A percentile compares a stretch with the other conserved stretches of the same genome.
Conservation (phyloP, 2,113 vertebrate genomes). For the Archilochus colubris region DNA sequence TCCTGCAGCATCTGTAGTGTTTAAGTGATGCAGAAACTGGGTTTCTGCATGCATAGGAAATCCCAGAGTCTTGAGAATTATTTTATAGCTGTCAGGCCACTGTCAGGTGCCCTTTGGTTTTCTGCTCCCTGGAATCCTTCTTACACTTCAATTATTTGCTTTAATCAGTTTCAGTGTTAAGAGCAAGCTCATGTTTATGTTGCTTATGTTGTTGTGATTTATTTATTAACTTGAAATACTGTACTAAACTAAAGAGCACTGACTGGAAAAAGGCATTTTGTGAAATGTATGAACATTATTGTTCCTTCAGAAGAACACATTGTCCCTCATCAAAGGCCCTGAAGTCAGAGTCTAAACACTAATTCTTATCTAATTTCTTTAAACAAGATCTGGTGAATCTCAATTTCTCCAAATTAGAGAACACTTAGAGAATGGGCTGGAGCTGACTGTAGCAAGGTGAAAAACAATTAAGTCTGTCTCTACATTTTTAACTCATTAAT, state of each 20-base stretch:
- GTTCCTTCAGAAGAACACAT: constrained; percentile 1
- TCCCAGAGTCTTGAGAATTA: too few species aligned
- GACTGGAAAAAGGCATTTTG: not conserved
- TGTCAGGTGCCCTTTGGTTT: not conserved
- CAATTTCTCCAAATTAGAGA: not conserved
- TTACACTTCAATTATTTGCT: not conserved
- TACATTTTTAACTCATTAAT: not conserved
- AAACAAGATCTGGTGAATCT: not conserved
- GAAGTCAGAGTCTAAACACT: not conserved
- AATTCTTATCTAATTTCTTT: not conserved
- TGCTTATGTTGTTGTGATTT: constrained; percentile 20
- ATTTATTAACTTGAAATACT: constrained; percentile 40
- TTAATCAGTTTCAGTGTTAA: not conserved
- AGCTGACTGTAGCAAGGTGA: constrained; percentile 10
- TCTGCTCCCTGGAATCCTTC: not conserved
- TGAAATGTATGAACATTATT: not conserved
- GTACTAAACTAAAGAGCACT: not conserved
- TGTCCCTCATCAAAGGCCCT: not conserved
- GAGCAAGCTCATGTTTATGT: not conserved
- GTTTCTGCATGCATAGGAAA: not conserved
- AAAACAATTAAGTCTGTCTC: constrained; percentile 20
- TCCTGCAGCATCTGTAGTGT: not conserved
- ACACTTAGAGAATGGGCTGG: not conserved
- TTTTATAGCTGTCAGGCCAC: too few species aligned
- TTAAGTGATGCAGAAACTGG: not conserved